These are phyloP conservation scores for Dolichallabes microphthalmus DNA, from an alignment of 2,113 vertebrate species.

Conservation along the genomic window DNA sequence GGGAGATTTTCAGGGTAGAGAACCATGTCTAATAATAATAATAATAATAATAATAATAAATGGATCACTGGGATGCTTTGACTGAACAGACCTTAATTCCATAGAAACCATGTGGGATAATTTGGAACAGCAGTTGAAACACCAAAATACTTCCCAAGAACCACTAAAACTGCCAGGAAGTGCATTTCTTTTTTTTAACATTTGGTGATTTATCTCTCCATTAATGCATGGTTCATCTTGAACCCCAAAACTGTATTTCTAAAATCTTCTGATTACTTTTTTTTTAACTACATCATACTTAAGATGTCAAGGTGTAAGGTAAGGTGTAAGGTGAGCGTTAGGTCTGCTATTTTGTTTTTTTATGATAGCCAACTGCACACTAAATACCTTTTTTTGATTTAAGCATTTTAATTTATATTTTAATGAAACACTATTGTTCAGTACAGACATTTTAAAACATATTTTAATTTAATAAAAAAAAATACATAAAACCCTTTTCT, in stretches of 20 bases:
- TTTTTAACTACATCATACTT: not conserved
- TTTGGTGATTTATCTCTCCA: not conserved
- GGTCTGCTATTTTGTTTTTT: not conserved
- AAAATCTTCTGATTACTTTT: not conserved
- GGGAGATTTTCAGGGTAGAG: not conserved
- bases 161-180: not conserved
- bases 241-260: not conserved
- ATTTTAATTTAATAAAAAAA: not conserved
- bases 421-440: not conserved
- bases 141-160: not conserved
- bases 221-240: not conserved
- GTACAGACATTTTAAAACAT: not conserved
- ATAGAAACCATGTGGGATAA: not conserved
- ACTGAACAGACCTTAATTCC: not conserved
- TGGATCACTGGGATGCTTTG: not conserved
- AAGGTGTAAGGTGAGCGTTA: not conserved
- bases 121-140: not conserved
- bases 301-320: not conserved
- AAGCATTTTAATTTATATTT: not conserved
- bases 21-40: not conserved
- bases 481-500: not conserved
- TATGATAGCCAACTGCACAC: not conserved
- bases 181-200: not conserved
- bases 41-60: no score
- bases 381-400: not conserved